phyloP scores from a whole-genome alignment of 1,140 invertebrate species.

The Cyphomyrmex costatus region DNA sequence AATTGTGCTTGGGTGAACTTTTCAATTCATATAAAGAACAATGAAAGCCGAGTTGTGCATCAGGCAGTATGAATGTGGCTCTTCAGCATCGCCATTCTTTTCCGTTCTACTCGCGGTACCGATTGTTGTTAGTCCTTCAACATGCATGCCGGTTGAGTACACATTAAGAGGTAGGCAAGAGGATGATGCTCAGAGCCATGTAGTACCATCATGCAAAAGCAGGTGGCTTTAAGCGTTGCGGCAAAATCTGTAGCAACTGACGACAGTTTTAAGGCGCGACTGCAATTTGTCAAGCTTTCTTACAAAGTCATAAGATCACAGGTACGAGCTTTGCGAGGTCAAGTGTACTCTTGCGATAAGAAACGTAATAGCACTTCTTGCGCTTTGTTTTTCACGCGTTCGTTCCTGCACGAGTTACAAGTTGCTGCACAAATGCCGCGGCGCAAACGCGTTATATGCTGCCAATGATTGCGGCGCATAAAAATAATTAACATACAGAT shows the following conservation, averaged over 20 bases:
- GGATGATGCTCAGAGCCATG: conserved; percentile 18
- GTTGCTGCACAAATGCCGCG: neutral
- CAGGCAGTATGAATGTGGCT: neutral
- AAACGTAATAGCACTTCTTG: conserved; percentile 50
- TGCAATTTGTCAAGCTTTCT: conserved; percentile 66
- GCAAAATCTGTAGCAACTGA: conserved; percentile 38
- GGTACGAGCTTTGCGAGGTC: conserved; percentile 48
- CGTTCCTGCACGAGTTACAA: neutral
- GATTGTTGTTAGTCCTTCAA: conserved; percentile 29
- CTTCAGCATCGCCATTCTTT: conserved; percentile 6
- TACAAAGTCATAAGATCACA: conserved; percentile 47
- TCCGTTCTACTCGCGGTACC: conserved; percentile 4
- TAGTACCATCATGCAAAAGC: conserved; percentile 24
- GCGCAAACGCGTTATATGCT: neutral
- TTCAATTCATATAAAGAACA: conserved; percentile 16
- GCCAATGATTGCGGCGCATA: neutral
- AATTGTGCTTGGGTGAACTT: neutral
- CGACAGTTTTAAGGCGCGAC: conserved; percentile 31
- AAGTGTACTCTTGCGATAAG: conserved; percentile 58
- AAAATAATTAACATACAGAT: neutral
- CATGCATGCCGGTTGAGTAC: conserved; percentile 32
- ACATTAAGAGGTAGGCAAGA: conserved; percentile 11
- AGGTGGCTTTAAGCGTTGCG: conserved; percentile 22
- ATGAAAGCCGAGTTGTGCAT: neutral
- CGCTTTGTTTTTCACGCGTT: conserved; percentile 40